A percentile compares a stretch with the other conserved stretches of the same genome.
These are phyloP conservation scores for Ptychochromis oligacanthus DNA, from an alignment of 2,113 vertebrate species.

Conservation along the genomic window DNA sequence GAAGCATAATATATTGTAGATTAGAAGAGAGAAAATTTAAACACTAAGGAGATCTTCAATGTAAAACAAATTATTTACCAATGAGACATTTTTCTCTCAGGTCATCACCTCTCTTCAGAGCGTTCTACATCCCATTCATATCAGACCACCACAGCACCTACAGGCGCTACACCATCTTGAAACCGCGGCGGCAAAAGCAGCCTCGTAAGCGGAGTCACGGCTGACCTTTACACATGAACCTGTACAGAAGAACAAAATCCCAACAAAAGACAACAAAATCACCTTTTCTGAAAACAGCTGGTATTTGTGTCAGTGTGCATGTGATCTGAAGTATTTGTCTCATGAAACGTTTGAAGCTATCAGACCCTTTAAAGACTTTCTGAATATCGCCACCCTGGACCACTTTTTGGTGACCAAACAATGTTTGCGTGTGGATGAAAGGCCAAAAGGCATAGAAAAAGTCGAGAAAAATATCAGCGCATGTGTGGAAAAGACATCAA, in stretches of 20 bases:
- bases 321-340: slow-evolving; percentile 39
- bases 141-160: slow-evolving; percentile 74
- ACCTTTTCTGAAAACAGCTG: slow-evolving; percentile 43
- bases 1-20: neutral
- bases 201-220: slow-evolving; percentile 66
- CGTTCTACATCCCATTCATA: slow-evolving; percentile 67
- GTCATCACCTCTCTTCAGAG: slow-evolving; percentile 70
- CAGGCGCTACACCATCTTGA: slow-evolving; percentile 75
- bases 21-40: neutral
- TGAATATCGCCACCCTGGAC: neutral
- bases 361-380: slow-evolving; percentile 63
- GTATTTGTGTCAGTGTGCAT: slow-evolving; percentile 39
- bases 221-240: slow-evolving; percentile 35
- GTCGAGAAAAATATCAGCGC: neutral
- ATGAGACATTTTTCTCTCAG: slow-evolving; percentile 24
- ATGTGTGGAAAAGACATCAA: neutral
- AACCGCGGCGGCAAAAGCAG: slow-evolving; percentile 74
- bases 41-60: neutral
- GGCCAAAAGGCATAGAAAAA: neutral
- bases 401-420: slow-evolving; percentile 2
- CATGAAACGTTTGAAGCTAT: slow-evolving; percentile 31
- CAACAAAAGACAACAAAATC: slow-evolving; percentile 31
- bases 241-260: neutral
- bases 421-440: neutral
- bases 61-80: neutral